Percentiles rank a stretch among this genome's conserved stretches.
Evolutionary conservation across 1,140 invertebrate genomes (phyloP).

Genomic region (Orussus abietinus): DNA sequence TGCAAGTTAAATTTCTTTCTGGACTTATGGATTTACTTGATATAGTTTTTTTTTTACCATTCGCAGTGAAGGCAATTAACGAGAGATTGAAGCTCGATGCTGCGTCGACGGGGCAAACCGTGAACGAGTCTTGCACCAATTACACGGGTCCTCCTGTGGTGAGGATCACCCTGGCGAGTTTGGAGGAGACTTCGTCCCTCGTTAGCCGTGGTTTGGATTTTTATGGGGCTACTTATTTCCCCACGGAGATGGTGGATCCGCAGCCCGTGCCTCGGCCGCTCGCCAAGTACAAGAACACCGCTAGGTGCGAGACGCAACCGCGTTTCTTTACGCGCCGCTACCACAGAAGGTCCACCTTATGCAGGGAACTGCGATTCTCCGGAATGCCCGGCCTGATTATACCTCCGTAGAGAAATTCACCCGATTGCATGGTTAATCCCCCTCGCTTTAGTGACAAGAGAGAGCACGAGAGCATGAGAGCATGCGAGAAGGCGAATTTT

Average conservation of each 20-base stretch:
- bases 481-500: too few species aligned
- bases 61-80: slow-evolving; percentile 48
- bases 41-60: too few species aligned
- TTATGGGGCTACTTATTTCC: slow-evolving; percentile 81
- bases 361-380: too few species aligned
- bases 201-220: slow-evolving; percentile 79
- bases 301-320: slow-evolving; percentile 33
- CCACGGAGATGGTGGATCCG: slow-evolving; percentile 72
- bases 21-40: too few species aligned
- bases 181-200: slow-evolving; percentile 75
- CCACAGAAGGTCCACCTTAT: too few species aligned
- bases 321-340: slow-evolving; percentile 5
- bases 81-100: slow-evolving; percentile 47
- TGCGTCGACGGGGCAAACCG: too few species aligned
- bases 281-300: slow-evolving; percentile 55
- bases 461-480: background rate
- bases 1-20: too few species aligned
- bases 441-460: background rate
- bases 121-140: slow-evolving; percentile 57
- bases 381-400: too few species aligned
- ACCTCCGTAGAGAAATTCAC: too few species aligned
- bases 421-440: too few species aligned
- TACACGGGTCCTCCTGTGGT: slow-evolving; percentile 58
- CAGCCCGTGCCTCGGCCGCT: slow-evolving; percentile 56
- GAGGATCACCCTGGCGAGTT: slow-evolving; percentile 71